Percentiles rank a stretch among this genome's conserved stretches.
Conservation (phyloP, 1,140 invertebrate species). For the Centruroides sculpturatus region DNA sequence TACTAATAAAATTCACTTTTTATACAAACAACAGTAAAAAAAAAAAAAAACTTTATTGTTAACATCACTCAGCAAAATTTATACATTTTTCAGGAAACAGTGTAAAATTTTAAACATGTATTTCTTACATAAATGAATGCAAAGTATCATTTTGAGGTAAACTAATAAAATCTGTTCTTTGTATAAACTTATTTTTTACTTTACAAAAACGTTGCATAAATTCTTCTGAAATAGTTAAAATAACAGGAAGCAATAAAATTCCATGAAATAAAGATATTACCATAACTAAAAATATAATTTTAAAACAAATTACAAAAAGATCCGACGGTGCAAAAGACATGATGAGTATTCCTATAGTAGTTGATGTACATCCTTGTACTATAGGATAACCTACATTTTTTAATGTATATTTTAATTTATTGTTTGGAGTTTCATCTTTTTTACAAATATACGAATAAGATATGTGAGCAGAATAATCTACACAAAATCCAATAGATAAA, state of each 20-base stretch:
- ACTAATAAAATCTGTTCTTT: no score
- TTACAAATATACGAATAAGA: constrained; percentile 91
- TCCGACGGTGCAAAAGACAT: constrained; percentile 80
- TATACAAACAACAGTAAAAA: no score
- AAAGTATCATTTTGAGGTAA: no score
- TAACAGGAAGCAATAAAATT: constrained; percentile 73
- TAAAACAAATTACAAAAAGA: constrained; percentile 93
- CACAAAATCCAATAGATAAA: constrained; percentile 95
- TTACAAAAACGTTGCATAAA: no score
- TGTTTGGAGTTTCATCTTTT: constrained; percentile 27
- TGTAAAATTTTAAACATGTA: no score
- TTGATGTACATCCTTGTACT: constrained; percentile 81
- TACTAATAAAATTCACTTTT: no score
- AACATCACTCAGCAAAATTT: no score
- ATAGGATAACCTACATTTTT: constrained; percentile 84
- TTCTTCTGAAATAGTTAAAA: constrained; percentile 44
- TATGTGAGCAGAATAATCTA: constrained; percentile 93
- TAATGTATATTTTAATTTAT: constrained; percentile 66
- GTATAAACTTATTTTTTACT: no score
- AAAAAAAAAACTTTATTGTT: no score
- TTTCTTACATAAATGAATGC: no score
- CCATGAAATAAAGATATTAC: constrained; percentile 87
- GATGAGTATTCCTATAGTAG: constrained; percentile 74
- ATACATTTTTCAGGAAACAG: no score
- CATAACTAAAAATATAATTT: constrained; percentile 91